A percentile compares a stretch with the other conserved stretches of the same genome.
phyloP scores from a whole-genome alignment of 1,140 invertebrate species.

The Eumaeus atala region DNA sequence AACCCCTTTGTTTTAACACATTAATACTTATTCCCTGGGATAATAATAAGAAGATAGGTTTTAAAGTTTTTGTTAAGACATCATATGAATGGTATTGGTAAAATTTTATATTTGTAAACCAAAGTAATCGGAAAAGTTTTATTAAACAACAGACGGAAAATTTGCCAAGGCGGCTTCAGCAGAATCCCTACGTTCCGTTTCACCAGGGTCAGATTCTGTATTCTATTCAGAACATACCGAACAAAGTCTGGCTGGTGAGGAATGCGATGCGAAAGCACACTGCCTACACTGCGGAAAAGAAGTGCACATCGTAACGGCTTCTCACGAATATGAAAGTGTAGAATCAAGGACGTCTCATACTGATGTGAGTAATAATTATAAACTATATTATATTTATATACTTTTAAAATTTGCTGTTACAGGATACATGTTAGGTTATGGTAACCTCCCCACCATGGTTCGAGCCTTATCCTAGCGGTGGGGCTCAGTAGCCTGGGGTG shows the following conservation, averaged over 20 bases:
- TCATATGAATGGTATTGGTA: slow-evolving; percentile 2
- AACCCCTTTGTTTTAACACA: no score
- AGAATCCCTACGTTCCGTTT: slow-evolving; percentile 87
- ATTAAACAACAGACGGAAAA: slow-evolving; percentile 54
- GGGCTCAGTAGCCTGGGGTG: no score
- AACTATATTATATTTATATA: no score
- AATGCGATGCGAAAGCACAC: slow-evolving; percentile 73
- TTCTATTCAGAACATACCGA: slow-evolving; percentile 88
- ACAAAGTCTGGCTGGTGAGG: slow-evolving; percentile 43
- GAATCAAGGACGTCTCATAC: slow-evolving; percentile 68
- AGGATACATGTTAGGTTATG: no score
- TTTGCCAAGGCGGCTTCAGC: slow-evolving; percentile 87
- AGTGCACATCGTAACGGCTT: slow-evolving; percentile 76
- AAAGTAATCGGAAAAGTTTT: slow-evolving; percentile 25
- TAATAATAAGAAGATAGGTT: no score
- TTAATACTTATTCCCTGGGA: no score
- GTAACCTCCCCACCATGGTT: no score
- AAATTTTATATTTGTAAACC: slow-evolving; percentile 4
- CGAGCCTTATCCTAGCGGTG: no score
- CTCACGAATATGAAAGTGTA: slow-evolving; percentile 64
- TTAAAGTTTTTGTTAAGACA: no score
- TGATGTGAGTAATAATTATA: slow-evolving; percentile 46
- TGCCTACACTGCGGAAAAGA: slow-evolving; percentile 88
- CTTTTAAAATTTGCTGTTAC: no score
- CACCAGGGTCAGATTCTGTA: slow-evolving; percentile 90